Conservation (phyloP, 2,888 invertebrate species). For the Drosophila picticornis region DNA sequence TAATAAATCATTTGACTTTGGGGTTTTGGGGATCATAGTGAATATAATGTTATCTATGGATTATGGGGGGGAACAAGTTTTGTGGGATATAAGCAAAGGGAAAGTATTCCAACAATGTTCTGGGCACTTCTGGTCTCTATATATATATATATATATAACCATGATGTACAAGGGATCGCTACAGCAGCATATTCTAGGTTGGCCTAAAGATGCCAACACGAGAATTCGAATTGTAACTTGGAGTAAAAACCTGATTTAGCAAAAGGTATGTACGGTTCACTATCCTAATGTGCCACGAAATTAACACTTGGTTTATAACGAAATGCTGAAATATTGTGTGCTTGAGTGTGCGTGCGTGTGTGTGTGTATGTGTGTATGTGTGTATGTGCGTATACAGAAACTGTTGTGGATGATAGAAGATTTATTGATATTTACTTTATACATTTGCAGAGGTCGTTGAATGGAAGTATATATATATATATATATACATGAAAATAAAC, state of each 20-base stretch:
- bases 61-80: neutral
- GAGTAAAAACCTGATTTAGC: slow-evolving; percentile 14
- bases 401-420: slow-evolving; percentile 1
- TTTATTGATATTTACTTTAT: slow-evolving; percentile 6
- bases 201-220: neutral
- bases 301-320: slow-evolving; percentile 10
- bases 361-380: neutral
- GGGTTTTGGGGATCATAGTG: neutral
- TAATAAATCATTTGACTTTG: neutral
- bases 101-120: neutral
- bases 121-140: neutral
- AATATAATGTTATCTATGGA: neutral
- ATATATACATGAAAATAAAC: neutral
- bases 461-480: neutral
- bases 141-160: neutral
- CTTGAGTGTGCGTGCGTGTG: neutral
- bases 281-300: slow-evolving; percentile 9
- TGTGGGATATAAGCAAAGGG: neutral
- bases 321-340: neutral
- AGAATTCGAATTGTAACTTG: slow-evolving; percentile 8
- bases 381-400: neutral
- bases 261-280: slow-evolving; percentile 26
- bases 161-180: slow-evolving; percentile 1
- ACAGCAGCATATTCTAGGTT: slow-evolving; percentile 8
- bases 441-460: slow-evolving; percentile 3